Base-by-base conservation (phyloP, 2,113 vertebrate genomes). In the Antechinus flavipes region DNA sequence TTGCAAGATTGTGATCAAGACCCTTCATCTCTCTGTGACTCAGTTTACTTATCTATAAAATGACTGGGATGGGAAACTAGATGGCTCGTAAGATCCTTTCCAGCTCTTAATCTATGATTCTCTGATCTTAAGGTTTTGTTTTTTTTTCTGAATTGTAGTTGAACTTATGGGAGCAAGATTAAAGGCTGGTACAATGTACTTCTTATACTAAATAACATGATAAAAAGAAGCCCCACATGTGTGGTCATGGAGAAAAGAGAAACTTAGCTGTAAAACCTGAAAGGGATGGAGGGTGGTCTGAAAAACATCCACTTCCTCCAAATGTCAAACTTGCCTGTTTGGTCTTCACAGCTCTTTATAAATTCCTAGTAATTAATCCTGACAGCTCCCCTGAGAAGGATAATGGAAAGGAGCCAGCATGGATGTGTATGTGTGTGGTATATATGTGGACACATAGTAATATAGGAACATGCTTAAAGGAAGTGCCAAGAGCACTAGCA, bases 341-440 rank as follows among this genome's bases (percentile, higher is more conserved):
- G 68, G 8, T 24, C 92, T 93, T 94, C 76, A 30, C 25, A 90
- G 55, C 52, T 93, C 92, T 55, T 8, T 54, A 89, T 27, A 91
- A 92, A 95, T 49, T 90, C 46, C 49, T 49, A 94, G 68, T 91
- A 93, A 97, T 93, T 92, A 90, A 91, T 90, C 92, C 61, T 89
- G 95, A 97, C 96, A 95, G 92, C 93, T 54, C 47, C 30, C 35
- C 90, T 95, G 53, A 2, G 35, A 54, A 25, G n/a, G 49, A 53
- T 26, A 35, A 91, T 95, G 90, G 90, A 46, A 24, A 46, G 52
- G 14, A 92, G 90, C 92, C 94, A 96, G 91, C 30, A n/a, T 26
- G 25, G 91, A 90, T 49, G 8, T 68, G 42, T 35, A 47, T 27
- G 5, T 56, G 49, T 55, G n/a, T 42, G 68, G 68, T 42, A 84